Evolutionary conservation across 2,797 vertebrate species (phyloP), one percentile per base, ranked within the genome.

Genomic region (Chrosomus eos): DNA sequence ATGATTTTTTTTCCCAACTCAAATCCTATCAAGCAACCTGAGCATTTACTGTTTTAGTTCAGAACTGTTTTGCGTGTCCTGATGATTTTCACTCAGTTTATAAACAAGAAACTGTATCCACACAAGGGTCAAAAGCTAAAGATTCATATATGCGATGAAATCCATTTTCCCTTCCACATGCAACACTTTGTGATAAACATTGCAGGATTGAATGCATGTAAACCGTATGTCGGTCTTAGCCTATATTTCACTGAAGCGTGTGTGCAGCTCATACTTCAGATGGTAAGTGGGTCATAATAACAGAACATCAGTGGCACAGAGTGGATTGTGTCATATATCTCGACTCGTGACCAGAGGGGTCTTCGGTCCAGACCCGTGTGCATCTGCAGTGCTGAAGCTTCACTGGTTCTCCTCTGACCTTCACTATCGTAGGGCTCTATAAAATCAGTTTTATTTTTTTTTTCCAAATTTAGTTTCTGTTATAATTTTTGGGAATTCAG

Each of bases 201-300:
- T 58, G 40, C 40, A 62, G 67, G 67, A 72, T 71, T 70, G 62
- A 71, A 45, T 76, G 60, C 23, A 53, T 53, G 10, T 55, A 53
- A 80, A 45, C 84, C 19, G 14, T 70, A 76, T 70, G 79, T 33
- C 21, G 48, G 67, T 43, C 8, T 80, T 82, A 78, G 33, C 64
- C 40, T 78, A 64, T 38, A 70, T 60, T 48, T 66, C 60, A 33
- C 38, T 53, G 40, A 77, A 64, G 48, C 31, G 6, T 40, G 43
- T 55, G 45, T 83, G 55, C 70, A 66, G 74, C 43, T 51, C 51
- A 58, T 53, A 45, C 68, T 72, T 78, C 51, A 26, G 31, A 58
- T 83, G 40, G 45, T 80, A 84, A 80, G 72, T 87, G 76, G 64
- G 81, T 80, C 81, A 87, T 48, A 6, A 48, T 45, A 45, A 53